Conservation (phyloP, 1,140 invertebrate genomes). For the Drosophila paulistorum region DNA sequence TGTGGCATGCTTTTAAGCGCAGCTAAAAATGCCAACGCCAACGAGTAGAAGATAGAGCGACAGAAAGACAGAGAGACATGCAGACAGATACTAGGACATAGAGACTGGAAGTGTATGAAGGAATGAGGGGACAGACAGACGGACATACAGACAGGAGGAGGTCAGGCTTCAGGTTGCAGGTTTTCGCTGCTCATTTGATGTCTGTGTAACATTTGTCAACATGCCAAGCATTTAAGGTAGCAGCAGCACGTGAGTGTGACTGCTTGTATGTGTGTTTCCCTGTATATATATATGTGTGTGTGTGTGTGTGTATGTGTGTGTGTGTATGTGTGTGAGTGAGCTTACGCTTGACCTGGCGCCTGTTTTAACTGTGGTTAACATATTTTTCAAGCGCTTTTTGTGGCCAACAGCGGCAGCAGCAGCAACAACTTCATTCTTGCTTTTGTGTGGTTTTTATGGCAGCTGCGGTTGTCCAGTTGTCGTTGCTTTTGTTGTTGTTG, state of each 20-base stretch:
- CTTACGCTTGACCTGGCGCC: constrained; percentile 76
- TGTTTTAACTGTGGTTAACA: constrained; percentile 81
- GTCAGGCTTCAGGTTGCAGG: constrained; percentile 39
- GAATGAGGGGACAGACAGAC: not conserved
- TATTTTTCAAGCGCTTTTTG: constrained; percentile 81
- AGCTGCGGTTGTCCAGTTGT: constrained; percentile 69
- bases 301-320: constrained; percentile 23
- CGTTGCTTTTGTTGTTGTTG: constrained; percentile 17
- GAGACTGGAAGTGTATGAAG: not conserved
- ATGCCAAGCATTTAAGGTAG: constrained; percentile 69
- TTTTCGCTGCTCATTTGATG: constrained; percentile 71
- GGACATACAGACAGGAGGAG: constrained; percentile 30
- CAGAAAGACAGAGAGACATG: not conserved
- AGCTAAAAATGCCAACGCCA: constrained; percentile 68
- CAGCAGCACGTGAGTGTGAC: constrained; percentile 10
- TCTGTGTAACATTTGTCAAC: constrained; percentile 75
- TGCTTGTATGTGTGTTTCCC: constrained; percentile 7
- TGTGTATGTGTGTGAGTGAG: constrained; percentile 26
- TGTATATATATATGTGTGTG: constrained; percentile 15
- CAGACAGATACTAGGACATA: constrained; percentile 23
- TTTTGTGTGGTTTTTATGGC: constrained; percentile 81
- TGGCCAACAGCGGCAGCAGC: constrained; percentile 56
- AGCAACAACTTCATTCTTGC: constrained; percentile 81
- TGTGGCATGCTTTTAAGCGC: constrained; percentile 73
- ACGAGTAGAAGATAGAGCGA: constrained; percentile 7